Evolutionary conservation across 2,113 vertebrate genomes (phyloP), one percentile per base, ranked within the genome.

Genomic region (Lutjanus erythropterus): DNA sequence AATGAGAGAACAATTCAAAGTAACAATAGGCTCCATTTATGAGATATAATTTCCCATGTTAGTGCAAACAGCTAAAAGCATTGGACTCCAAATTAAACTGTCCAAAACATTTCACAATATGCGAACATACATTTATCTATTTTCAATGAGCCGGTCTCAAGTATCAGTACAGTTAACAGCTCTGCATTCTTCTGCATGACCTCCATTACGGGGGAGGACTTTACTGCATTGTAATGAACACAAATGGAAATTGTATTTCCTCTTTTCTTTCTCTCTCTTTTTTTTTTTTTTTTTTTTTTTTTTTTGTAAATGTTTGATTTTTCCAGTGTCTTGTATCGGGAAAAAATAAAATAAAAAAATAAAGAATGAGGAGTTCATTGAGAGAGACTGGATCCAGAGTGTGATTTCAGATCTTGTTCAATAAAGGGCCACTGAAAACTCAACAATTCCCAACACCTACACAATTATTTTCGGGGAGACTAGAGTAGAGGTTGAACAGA

Each of bases 121-220:
- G 55, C 31, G 41, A 16, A 73, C 55, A 23, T 64, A 39, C 56
- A 70, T 73, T 55, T 39, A 65, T 75, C 39, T 52, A 44, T 42
- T 83, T 71, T 44, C 68, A 84, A 88, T 82, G 55, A 86, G 55
- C 44, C 33, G 3, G 64, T 50, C 59, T 29, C 50, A 39, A 71
- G 50, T 70, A 78, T 46, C 53, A 75, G 42, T 41, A 21, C 35
- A 47, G 50, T 70, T 61, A 52, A 61, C 37, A 66, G 58, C 14
- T 41, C 39, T 61, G 56, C 65, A 65, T 56, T 83, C 37, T 44
- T 39, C 71, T 31, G 49, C 27, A 3, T 9, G 75, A 81, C 75
- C 72, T 88, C 78, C 23, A 71, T 88, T 78, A 73, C 3, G 6
- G 55, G 29, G 2, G 39, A 72, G 10, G 53, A 47, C 71, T 74